phyloP scores from a whole-genome alignment of 2,888 invertebrate genomes.

The Ametastegia equiseti region DNA sequence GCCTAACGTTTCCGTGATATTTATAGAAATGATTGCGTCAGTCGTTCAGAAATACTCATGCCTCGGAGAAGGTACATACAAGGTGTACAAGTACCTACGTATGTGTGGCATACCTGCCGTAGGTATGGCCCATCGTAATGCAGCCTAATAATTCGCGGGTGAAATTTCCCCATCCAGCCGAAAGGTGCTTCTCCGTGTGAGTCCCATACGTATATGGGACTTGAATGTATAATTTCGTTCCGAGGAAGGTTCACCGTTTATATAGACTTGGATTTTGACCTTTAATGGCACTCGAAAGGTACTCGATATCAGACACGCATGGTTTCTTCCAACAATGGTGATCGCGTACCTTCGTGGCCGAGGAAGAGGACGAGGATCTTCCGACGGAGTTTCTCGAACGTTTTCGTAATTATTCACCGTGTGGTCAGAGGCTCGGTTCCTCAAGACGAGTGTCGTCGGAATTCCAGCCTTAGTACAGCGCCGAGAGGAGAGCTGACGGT shows the following conservation, averaged over 20 bases:
- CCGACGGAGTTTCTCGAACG: neutral
- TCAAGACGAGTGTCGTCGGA: slow-evolving; percentile 39
- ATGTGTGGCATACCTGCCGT: neutral
- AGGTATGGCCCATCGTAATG: neutral
- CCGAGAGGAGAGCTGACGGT: slow-evolving; percentile 39
- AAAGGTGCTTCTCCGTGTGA: neutral
- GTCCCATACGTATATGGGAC: neutral
- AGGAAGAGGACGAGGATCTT: too few relatives aligned
- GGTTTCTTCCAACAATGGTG: too few relatives aligned
- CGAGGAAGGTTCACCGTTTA: neutral
- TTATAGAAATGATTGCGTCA: slow-evolving; percentile 44
- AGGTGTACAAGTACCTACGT: neutral
- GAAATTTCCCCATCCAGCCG: slow-evolving; percentile 5
- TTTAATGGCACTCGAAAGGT: neutral
- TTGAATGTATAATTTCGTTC: neutral
- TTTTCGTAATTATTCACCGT: slow-evolving; percentile 47
- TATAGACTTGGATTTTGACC: neutral
- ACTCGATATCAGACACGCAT: too few relatives aligned
- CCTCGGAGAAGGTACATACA: neutral
- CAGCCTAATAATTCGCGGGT: slow-evolving; percentile 11
- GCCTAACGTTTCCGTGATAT: slow-evolving; percentile 22
- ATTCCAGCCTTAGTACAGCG: slow-evolving; percentile 42
- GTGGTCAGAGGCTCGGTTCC: neutral
- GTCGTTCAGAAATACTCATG: slow-evolving; percentile 34
- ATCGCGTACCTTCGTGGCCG: neutral